Base-by-base conservation (phyloP, 2,888 invertebrate species). In the Orthosia gracilis region DNA sequence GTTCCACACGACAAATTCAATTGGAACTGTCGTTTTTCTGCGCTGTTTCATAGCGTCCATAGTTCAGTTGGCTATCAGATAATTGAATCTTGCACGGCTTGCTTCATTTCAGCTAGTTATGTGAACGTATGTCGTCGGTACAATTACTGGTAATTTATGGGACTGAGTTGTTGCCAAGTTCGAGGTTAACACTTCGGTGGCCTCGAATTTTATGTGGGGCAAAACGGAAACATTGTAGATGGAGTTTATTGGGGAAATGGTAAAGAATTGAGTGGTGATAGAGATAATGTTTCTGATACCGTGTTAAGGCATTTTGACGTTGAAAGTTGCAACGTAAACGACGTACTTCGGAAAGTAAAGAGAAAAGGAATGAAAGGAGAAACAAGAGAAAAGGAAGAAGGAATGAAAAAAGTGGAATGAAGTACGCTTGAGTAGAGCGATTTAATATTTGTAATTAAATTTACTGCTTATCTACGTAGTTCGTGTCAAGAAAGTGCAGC, bases 111-210 rank as follows among this genome's bases (percentile, higher is more conserved):
- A 21, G 66, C 59, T 23, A 26, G 23, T 58, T 49, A 54, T 57
- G 47, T 76, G 54, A 54, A 40, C 11, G 45, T 59, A 67, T 67
- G 72, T 67, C 72, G 55, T 21, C 58, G 12, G 47, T 67, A 64
- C 71, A 76, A 82, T 83, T 78, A 78, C 62, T 54, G 31, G 59
- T 69, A 71, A 71, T 76, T 78, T 73, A 74, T 68, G 58, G 58
- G 57, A 61, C 18, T 26, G 58, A 18, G 55, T 59, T 40, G 26
- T 63, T 76, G 65, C 72, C 76, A 76, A 76, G 61, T 66, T 59
- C 63, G 73, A 67, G 58, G 73, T 45, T 61, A 47, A 69, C 67
- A 82, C 49, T 69, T 50, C 47, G 52, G 26, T 26, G 69, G 77
- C 57, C 73, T 73, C 62, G 23, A 26, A 17, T 50, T 68, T 64